A percentile compares a stretch with the other conserved stretches of the same genome.
Evolutionary conservation across 2,113 vertebrate genomes (phyloP).

Genomic region (Penelope pileata): DNA sequence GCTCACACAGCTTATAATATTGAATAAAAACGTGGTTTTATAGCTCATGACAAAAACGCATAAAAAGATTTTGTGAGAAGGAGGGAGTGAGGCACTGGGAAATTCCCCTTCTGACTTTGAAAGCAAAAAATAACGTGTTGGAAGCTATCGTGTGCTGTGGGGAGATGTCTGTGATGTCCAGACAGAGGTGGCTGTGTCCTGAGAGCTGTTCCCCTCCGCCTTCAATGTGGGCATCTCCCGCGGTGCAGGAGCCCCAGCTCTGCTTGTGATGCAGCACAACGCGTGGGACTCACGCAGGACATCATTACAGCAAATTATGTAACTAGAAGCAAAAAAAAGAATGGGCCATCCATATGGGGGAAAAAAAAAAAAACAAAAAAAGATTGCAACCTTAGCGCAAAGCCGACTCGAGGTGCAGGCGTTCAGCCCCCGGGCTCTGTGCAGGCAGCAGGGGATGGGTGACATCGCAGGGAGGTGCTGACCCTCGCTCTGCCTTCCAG

Average conservation of each 20-base stretch:
- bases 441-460: not conserved
- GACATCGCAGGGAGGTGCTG: not conserved
- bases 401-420: not conserved
- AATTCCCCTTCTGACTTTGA: not conserved
- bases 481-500: conserved; percentile 51
- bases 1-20: not conserved
- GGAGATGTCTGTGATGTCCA: not conserved
- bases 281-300: not conserved
- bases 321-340: not conserved
- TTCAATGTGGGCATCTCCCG: not conserved
- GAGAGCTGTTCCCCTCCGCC: not conserved
- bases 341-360: not conserved
- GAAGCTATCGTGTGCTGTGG: not conserved
- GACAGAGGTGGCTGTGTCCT: not conserved
- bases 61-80: not conserved
- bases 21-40: not conserved
- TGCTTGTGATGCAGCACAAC: not conserved
- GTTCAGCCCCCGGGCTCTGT: not conserved
- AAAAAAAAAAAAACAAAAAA: not conserved
- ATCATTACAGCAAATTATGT: not conserved
- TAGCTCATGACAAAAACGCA: not conserved
- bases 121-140: not conserved
- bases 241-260: not conserved
- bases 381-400: not conserved
- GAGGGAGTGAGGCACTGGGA: not conserved